Percentiles rank a stretch among this genome's conserved stretches.
Evolutionary conservation across 2,888 invertebrate genomes (phyloP).

Genomic region (Eledone cirrhosa): DNA sequence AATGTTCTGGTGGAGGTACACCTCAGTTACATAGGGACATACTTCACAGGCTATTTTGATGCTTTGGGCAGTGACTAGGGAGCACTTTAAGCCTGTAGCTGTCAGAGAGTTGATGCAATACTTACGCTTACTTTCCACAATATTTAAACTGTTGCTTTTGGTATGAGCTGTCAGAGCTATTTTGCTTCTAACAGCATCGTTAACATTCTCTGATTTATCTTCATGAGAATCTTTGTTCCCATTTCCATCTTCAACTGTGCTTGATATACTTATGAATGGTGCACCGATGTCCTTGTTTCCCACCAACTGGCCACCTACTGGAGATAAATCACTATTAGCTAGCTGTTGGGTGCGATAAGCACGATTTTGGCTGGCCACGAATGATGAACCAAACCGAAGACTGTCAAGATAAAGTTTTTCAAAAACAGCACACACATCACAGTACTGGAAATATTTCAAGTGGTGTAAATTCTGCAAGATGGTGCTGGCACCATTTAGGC

Average conservation of each 20-base stretch:
- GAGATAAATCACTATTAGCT: not conserved
- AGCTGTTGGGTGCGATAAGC: not conserved
- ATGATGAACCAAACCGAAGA: not conserved
- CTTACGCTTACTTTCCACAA: not conserved
- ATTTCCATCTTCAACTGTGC: not conserved
- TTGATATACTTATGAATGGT: not conserved
- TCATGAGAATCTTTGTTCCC: too few species aligned
- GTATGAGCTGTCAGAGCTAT: not conserved
- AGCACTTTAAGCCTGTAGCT: constrained; percentile 34
- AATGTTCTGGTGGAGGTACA: constrained; percentile 21
- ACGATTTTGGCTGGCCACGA: not conserved
- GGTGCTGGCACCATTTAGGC: constrained; percentile 16
- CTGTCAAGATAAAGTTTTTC: constrained; percentile 18
- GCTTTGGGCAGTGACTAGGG: constrained; percentile 28
- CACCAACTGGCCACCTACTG: not conserved
- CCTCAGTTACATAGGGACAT: constrained; percentile 35
- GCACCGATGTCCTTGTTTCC: not conserved
- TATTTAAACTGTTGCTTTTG: not conserved
- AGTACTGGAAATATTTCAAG: constrained; percentile 15
- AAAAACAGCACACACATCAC: constrained; percentile 26
- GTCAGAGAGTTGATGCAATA: constrained; percentile 33
- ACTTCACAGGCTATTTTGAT: constrained; percentile 31
- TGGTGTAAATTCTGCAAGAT: constrained; percentile 30
- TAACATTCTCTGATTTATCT: constrained; percentile 29
- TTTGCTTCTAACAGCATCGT: constrained; percentile 31